Percentiles rank a stretch among this genome's conserved stretches.
These are phyloP conservation scores for Drosophila bipectinata DNA, from an alignment of 1,140 invertebrate genomes.

Conservation along the genomic window DNA sequence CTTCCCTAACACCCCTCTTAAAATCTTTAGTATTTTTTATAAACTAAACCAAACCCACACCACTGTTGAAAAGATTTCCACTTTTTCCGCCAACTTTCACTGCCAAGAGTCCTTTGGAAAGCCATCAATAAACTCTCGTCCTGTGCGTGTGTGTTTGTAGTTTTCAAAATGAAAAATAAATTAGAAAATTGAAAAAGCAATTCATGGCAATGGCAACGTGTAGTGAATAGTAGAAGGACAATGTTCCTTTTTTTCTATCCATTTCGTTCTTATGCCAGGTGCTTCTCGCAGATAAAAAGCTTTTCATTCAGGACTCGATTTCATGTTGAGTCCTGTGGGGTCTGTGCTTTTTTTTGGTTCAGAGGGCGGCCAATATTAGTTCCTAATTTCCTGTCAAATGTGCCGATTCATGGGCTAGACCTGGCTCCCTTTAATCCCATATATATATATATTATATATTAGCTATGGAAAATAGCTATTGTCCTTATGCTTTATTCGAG, in stretches of 20 bases:
- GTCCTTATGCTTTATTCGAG: background rate
- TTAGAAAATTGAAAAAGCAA: conserved; percentile 80
- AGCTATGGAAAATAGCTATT: background rate
- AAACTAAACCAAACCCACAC: no score
- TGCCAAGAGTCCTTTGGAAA: background rate
- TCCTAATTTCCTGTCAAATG: conserved; percentile 9
- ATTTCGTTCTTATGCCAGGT: conserved; percentile 16
- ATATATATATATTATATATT: background rate
- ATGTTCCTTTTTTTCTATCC: conserved; percentile 4
- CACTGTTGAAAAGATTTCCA: no score
- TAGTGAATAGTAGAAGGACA: conserved; percentile 57
- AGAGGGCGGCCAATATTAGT: background rate
- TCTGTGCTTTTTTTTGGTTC: no score
- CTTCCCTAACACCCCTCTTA: no score
- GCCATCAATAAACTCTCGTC: conserved; percentile 50
- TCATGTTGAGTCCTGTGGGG: no score
- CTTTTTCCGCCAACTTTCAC: no score
- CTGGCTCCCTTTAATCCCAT: background rate
- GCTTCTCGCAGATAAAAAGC: conserved; percentile 19
- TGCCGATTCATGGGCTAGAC: background rate
- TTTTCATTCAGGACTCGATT: conserved; percentile 2
- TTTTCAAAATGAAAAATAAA: conserved; percentile 75
- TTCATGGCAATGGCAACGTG: conserved; percentile 75
- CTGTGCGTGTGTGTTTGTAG: conserved; percentile 34
- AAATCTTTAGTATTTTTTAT: no score